A percentile compares a stretch with the other conserved stretches of the same genome.
These are phyloP conservation scores for Mormyrus iriodes DNA, from an alignment of 2,113 vertebrate genomes.

Conservation along the genomic window DNA sequence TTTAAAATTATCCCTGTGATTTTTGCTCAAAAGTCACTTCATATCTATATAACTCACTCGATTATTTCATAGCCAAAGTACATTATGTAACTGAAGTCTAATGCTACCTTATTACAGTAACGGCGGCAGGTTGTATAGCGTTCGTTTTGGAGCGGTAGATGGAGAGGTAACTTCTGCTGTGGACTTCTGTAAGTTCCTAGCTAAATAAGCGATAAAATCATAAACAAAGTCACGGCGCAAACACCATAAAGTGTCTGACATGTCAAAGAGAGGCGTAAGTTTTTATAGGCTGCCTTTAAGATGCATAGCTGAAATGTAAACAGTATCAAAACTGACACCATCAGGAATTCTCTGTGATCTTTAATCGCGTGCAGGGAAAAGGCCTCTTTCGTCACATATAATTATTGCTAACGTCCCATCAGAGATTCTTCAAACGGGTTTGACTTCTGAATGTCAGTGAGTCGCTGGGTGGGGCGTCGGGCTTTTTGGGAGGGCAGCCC, in stretches of 20 bases:
- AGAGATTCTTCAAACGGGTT: neutral
- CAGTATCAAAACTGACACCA: slow-evolving; percentile 4
- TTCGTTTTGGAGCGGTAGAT: neutral
- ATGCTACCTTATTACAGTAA: neutral
- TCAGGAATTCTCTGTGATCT: slow-evolving; percentile 7
- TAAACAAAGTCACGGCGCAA: neutral
- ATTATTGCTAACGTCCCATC: neutral
- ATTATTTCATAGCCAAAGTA: neutral
- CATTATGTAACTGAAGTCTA: neutral
- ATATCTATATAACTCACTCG: neutral
- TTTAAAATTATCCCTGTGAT: neutral
- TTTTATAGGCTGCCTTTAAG: neutral
- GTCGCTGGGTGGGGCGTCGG: neutral
- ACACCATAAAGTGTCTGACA: neutral
- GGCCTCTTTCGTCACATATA: neutral
- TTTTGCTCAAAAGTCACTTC: neutral
- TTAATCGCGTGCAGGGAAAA: neutral
- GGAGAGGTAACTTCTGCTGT: neutral
- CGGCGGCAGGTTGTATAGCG: neutral
- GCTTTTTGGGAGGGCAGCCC: neutral
- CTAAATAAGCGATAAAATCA: neutral
- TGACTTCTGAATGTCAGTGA: neutral
- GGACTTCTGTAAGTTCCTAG: neutral
- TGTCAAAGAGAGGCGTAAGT: neutral
- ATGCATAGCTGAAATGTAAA: neutral